Conservation (phyloP, 2,888 invertebrate genomes). For the Neuroscelio doddi region DNA sequence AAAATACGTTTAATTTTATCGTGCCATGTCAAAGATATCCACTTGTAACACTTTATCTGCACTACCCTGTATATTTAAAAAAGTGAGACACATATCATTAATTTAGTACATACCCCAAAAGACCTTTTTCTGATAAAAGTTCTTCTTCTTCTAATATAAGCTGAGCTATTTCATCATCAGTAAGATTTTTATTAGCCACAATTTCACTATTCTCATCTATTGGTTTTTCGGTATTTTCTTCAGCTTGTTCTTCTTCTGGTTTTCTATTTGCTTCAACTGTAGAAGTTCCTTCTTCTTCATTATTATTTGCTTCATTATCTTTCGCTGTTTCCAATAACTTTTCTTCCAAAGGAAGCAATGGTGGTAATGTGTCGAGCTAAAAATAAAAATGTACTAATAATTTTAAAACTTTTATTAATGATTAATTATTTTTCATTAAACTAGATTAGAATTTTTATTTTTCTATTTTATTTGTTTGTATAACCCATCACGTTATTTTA, state of each 20-base stretch:
- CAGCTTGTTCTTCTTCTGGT: conserved; percentile 50
- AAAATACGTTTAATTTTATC: no score
- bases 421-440: no score
- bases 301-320: conserved; percentile 18
- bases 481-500: no score
- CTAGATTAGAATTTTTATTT: no score
- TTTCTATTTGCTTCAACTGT: conserved; percentile 50
- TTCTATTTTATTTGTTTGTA: no score
- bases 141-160: conserved; percentile 81
- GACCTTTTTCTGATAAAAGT: conserved; percentile 77
- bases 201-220: conserved; percentile 64
- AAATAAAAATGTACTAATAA: conserved; percentile 4
- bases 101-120: conserved; percentile 76
- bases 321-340: conserved; percentile 39
- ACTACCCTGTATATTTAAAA: no score
- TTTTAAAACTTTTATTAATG: no score
- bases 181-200: conserved; percentile 71
- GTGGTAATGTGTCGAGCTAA: conserved; percentile 44
- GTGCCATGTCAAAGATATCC: no score
- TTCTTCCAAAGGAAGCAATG: conserved; percentile 44
- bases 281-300: conserved; percentile 12
- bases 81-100: no score
- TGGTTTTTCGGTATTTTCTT: conserved; percentile 57
- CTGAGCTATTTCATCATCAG: conserved; percentile 80
- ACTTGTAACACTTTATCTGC: no score